Base-by-base conservation (phyloP, 1,140 invertebrate species). In the Coenobita brevimanus region DNA sequence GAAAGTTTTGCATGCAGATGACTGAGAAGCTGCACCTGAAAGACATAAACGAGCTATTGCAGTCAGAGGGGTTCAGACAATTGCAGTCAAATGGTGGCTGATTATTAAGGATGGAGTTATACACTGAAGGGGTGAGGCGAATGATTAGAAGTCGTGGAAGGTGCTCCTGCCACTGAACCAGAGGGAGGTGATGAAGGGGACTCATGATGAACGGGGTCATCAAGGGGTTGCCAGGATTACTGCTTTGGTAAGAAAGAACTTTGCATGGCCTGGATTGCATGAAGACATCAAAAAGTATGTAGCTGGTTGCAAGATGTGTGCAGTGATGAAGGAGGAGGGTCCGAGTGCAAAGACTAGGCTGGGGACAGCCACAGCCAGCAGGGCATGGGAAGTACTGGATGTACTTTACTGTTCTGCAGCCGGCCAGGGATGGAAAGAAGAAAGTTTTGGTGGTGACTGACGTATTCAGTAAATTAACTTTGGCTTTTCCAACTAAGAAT, bases 201-300 rank as follows among this genome's bases (percentile, higher is more conserved):
- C 62, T 10, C 62, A 64, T 64, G n/a, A 64, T 6, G 6, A 64
- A 4, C n/a, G 62, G 62, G 62, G 62, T 64, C 62, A 64, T 50
- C 46, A 50, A 17, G 46, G 46, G 17, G 46, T 50, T 6, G 46
- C 46, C 17, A 6, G 46, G 46, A 50, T 17, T 6, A 17, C 62
- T n/a, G n/a, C 6, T 10, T 24, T 78, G 38, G 2, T 41, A 4
- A 17, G 46, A 8, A 30, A 0, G 1, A 43, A 13, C 15, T 78
- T 17, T n/a, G 3, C 3, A 1, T 78, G 41, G 75, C 75, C 75
- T 24, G 75, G 75, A 3, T 50, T 78, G n/a, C 30, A 78, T 46
- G 75, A 78, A 41, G 75, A 78, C 50, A 24, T 50, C 3, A 79
- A 79, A 27, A 27, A 27, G 3, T 36, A 79, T 57, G 76, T 79